These are phyloP conservation scores for Cydia pomonella DNA, from an alignment of 1,140 invertebrate species.

Conservation along the genomic window DNA sequence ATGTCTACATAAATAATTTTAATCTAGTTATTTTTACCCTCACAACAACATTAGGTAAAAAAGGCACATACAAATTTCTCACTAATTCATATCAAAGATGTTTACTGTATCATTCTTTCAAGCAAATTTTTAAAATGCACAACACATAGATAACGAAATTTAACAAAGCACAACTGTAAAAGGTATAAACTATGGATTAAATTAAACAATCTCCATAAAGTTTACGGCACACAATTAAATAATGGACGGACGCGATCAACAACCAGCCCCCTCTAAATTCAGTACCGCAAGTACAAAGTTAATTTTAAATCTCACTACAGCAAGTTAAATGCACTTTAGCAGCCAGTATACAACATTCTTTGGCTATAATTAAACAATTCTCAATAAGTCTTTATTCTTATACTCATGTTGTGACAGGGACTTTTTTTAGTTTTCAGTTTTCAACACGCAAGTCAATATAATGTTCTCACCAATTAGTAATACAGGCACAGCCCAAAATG, in stretches of 20 bases:
- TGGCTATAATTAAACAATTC: conserved; percentile 34
- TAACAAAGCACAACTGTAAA: conserved; percentile 34
- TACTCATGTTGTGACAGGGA: neutral
- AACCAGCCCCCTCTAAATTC: conserved; percentile 14
- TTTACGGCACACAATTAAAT: conserved; percentile 33
- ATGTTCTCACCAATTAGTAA: neutral
- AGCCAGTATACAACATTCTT: conserved; percentile 39
- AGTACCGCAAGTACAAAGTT: conserved; percentile 23
- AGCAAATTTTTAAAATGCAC: conserved; percentile 16
- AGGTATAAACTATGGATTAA: neutral
- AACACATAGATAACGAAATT: conserved; percentile 34
- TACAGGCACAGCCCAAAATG: neutral
- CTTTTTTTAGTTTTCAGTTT: too few relatives aligned
- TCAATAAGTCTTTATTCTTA: conserved; percentile 16
- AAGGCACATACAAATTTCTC: conserved; percentile 3
- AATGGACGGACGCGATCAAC: conserved; percentile 28
- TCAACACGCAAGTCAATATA: too few relatives aligned
- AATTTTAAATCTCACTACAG: conserved; percentile 47
- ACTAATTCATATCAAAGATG: conserved; percentile 10
- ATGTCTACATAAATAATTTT: conserved; percentile 25
- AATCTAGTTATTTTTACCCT: conserved; percentile 15
- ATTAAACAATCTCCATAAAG: neutral
- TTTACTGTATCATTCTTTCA: neutral
- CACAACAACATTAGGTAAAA: conserved; percentile 14
- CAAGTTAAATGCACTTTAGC: conserved; percentile 39